A percentile compares a stretch with the other conserved stretches of the same genome.
These are phyloP conservation scores for Eristalinus aeneus DNA, from an alignment of 2,888 invertebrate genomes.

Conservation along the genomic window DNA sequence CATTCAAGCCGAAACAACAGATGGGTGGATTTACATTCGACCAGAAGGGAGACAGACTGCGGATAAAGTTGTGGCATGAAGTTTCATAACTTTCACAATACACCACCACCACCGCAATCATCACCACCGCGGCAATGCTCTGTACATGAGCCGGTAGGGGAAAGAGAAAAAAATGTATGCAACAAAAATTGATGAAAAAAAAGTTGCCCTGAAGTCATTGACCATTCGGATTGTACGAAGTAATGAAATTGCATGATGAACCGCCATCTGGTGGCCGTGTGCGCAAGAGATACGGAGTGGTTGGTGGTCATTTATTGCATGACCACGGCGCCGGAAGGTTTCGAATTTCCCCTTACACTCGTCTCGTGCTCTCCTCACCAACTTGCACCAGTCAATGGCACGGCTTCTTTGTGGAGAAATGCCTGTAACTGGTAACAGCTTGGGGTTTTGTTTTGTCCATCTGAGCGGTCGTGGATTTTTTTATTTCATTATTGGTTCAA, in stretches of 20 bases:
- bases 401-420: constrained; percentile 35
- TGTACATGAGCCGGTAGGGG: neutral
- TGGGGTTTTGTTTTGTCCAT: neutral
- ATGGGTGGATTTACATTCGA: constrained; percentile 30
- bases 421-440: constrained; percentile 50
- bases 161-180: constrained; percentile 20
- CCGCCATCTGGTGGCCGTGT: constrained; percentile 53
- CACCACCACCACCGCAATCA: neutral
- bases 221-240: constrained; percentile 56
- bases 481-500: neutral
- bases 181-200: constrained; percentile 2
- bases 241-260: constrained; percentile 63
- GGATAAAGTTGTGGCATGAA: constrained; percentile 14
- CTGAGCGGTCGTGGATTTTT: constrained; percentile 28
- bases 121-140: neutral
- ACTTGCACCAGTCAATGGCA: neutral
- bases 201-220: constrained; percentile 61
- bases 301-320: constrained; percentile 48
- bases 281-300: constrained; percentile 17
- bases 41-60: constrained; percentile 47
- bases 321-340: constrained; percentile 44
- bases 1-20: constrained; percentile 28
- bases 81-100: constrained; percentile 67
- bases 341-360: neutral
- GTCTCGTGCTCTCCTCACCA: neutral